Conservation (phyloP, 2,888 invertebrate genomes). For the Hylaea fasciaria region DNA sequence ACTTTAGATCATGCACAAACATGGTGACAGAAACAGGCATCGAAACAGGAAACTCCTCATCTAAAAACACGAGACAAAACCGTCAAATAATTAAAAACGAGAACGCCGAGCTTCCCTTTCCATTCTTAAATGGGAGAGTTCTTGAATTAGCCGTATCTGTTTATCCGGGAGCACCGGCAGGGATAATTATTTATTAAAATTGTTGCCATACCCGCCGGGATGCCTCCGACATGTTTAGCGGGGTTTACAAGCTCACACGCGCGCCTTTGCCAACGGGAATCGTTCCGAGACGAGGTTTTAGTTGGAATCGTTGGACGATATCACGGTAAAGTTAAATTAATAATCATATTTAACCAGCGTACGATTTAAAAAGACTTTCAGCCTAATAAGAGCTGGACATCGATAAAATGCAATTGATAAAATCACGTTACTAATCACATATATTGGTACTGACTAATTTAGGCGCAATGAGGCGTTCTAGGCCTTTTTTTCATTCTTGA, state of each 20-base stretch:
- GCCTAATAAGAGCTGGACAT: too few relatives aligned
- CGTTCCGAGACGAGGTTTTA: not conserved
- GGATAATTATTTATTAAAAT: constrained; percentile 81
- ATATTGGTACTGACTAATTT: too few relatives aligned
- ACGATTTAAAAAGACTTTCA: too few relatives aligned
- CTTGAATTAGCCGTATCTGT: constrained; percentile 67
- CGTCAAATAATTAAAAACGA: constrained; percentile 2
- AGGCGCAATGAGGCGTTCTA: too few relatives aligned
- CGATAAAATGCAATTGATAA: too few relatives aligned
- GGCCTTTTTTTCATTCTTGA: too few relatives aligned
- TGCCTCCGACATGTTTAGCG: constrained; percentile 19
- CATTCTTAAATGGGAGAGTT: constrained; percentile 34
- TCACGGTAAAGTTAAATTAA: too few relatives aligned
- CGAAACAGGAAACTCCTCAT: not conserved
- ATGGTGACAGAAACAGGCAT: too few relatives aligned
- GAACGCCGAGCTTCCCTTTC: constrained; percentile 7
- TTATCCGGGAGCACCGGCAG: constrained; percentile 61
- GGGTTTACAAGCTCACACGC: constrained; percentile 11
- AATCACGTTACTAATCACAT: too few relatives aligned
- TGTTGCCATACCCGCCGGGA: constrained; percentile 61
- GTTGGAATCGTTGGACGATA: too few relatives aligned
- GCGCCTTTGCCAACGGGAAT: not conserved
- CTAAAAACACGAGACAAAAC: constrained; percentile 7
- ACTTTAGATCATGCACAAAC: not conserved
- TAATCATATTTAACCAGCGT: too few relatives aligned